Conservation (phyloP, 2,797 vertebrate genomes). For the Enteromius afrohamiltoni region DNA sequence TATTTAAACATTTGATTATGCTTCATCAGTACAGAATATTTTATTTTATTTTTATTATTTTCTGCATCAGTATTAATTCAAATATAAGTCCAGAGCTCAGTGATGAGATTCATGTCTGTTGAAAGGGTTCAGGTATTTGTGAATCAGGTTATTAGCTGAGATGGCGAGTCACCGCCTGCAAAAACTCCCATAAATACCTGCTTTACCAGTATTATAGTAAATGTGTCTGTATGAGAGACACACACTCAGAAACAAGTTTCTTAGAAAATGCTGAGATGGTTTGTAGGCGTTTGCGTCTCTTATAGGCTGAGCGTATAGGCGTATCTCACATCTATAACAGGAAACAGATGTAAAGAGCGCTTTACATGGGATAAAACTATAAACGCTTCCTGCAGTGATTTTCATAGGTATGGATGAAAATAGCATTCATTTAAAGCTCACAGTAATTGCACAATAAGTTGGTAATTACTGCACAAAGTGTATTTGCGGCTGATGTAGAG, state of each 20-base stretch:
- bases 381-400: neutral
- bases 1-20: neutral
- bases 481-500: neutral
- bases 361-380: neutral
- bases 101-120: neutral
- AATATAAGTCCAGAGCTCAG: neutral
- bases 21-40: neutral
- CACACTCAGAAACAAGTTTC: neutral
- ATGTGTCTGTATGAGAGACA: neutral
- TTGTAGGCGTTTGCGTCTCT: slow-evolving; percentile 3
- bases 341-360: slow-evolving; percentile 25
- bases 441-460: neutral
- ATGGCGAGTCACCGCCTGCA: neutral
- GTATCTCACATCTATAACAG: slow-evolving; percentile 18
- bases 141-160: neutral
- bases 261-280: neutral
- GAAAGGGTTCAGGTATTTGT: neutral
- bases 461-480: slow-evolving; percentile 10
- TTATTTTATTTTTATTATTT: neutral
- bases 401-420: slow-evolving; percentile 1
- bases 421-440: neutral
- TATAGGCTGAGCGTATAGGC: slow-evolving; percentile 10
- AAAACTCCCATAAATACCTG: neutral
- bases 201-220: neutral
- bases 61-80: neutral